phyloP scores from a whole-genome alignment of 2,797 vertebrate genomes.

The Phalloptychus januarius region DNA sequence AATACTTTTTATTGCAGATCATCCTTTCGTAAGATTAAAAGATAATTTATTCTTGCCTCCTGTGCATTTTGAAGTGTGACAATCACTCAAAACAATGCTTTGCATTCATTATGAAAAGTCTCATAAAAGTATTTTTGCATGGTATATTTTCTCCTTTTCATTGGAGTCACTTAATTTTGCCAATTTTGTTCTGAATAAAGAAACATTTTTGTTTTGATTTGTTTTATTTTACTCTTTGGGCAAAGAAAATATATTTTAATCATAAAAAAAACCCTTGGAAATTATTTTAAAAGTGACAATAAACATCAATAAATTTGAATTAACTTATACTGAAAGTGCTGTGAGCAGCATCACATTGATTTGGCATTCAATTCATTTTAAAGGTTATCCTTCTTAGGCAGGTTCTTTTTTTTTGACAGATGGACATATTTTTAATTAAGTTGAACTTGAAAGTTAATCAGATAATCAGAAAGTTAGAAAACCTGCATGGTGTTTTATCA shows the following conservation, averaged over 20 bases:
- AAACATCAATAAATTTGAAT: neutral
- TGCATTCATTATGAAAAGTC: conserved; percentile 25
- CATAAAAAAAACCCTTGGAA: neutral
- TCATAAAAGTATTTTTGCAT: conserved; percentile 21
- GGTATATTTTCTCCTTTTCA: neutral
- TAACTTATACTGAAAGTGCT: neutral
- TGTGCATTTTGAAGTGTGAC: conserved; percentile 22
- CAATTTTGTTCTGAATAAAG: neutral
- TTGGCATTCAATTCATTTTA: neutral
- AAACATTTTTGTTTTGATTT: neutral
- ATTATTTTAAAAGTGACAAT: neutral
- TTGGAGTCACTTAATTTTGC: neutral
- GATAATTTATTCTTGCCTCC: conserved; percentile 24
- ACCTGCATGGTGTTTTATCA: neutral
- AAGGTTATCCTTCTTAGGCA: neutral
- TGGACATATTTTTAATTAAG: neutral
- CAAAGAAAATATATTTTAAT: neutral
- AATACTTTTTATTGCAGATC: conserved; percentile 30
- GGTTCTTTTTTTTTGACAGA: neutral
- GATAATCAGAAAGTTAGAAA: neutral
- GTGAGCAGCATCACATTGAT: neutral
- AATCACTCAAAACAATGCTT: conserved; percentile 38
- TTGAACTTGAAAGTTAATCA: neutral
- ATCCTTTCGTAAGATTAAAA: conserved; percentile 30
- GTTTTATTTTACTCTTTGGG: neutral